Evolutionary conservation across 2,113 vertebrate species (phyloP).

Genomic region (Myotis brandtii): DNA sequence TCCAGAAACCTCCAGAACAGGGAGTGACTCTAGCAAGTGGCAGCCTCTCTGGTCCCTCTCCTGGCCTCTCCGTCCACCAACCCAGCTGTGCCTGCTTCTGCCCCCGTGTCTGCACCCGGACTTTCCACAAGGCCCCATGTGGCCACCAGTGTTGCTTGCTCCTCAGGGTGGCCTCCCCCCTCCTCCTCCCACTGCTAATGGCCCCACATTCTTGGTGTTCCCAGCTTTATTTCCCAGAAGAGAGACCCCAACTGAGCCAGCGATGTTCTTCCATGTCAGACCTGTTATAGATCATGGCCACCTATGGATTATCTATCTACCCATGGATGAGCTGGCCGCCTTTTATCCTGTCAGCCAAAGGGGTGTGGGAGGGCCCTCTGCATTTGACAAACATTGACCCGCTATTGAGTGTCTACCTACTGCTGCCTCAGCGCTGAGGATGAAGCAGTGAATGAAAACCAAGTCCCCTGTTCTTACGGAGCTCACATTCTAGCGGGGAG

Average conservation of each 20-base stretch:
- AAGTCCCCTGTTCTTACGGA: neutral
- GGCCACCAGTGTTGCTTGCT: neutral
- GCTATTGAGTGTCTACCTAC: neutral
- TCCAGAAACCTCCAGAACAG: neutral
- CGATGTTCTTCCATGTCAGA: neutral
- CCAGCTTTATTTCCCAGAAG: slow-evolving; percentile 13
- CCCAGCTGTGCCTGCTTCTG: neutral
- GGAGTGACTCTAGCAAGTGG: neutral
- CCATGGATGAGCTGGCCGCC: neutral
- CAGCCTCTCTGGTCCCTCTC: neutral
- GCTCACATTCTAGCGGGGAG: neutral
- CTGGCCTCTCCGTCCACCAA: neutral
- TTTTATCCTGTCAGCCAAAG: neutral
- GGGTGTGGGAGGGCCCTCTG: neutral
- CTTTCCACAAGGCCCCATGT: neutral
- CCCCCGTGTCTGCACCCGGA: neutral
- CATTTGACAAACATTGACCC: neutral
- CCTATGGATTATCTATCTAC: neutral
- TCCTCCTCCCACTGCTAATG: neutral
- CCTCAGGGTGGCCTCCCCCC: neutral
- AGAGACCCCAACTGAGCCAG: neutral
- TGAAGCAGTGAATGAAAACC: neutral
- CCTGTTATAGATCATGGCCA: neutral
- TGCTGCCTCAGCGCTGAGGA: neutral
- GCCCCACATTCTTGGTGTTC: neutral